phyloP scores from a whole-genome alignment of 2,888 invertebrate genomes.

The Melanostoma scalare region DNA sequence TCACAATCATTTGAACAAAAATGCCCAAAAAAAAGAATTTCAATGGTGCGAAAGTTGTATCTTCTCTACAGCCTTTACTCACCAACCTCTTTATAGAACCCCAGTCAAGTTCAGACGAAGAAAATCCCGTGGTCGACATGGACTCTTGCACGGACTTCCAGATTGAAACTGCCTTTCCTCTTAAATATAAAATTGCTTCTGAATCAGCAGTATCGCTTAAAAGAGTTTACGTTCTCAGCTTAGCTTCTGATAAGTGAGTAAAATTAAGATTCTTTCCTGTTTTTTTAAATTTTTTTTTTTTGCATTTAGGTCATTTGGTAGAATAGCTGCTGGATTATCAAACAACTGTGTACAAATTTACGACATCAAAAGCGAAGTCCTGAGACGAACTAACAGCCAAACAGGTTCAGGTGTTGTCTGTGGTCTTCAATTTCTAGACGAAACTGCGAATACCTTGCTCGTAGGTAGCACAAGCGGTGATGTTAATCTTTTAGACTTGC shows the following conservation, averaged over 20 bases:
- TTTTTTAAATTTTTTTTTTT: slow-evolving; percentile 1
- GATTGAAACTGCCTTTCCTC: slow-evolving; percentile 76
- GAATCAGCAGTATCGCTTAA: slow-evolving; percentile 84
- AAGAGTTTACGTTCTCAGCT: slow-evolving; percentile 85
- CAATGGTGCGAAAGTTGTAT: slow-evolving; percentile 21
- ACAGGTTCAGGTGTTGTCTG: slow-evolving; percentile 70
- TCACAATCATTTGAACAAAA: not conserved
- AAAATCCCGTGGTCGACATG: slow-evolving; percentile 76
- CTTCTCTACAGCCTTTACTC: not conserved
- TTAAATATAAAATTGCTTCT: slow-evolving; percentile 76
- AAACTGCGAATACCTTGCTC: slow-evolving; percentile 76
- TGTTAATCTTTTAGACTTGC: slow-evolving; percentile 80
- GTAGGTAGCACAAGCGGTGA: slow-evolving; percentile 78
- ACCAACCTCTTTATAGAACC: slow-evolving; percentile 29
- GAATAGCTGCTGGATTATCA: slow-evolving; percentile 83
- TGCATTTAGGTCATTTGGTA: slow-evolving; percentile 77
- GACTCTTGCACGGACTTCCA: slow-evolving; percentile 78
- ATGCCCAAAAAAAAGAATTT: slow-evolving; percentile 45
- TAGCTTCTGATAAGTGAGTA: slow-evolving; percentile 84
- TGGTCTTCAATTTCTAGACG: slow-evolving; percentile 79
- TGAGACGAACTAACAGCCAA: no score
- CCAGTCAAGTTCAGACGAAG: slow-evolving; percentile 73
- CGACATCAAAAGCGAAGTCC: slow-evolving; percentile 78
- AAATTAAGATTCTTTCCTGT: not conserved
- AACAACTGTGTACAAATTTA: slow-evolving; percentile 83